A percentile compares a stretch with the other conserved stretches of the same genome.
These are phyloP conservation scores for Lasioglossum pauxillum DNA, from an alignment of 2,888 invertebrate species.

Conservation along the genomic window DNA sequence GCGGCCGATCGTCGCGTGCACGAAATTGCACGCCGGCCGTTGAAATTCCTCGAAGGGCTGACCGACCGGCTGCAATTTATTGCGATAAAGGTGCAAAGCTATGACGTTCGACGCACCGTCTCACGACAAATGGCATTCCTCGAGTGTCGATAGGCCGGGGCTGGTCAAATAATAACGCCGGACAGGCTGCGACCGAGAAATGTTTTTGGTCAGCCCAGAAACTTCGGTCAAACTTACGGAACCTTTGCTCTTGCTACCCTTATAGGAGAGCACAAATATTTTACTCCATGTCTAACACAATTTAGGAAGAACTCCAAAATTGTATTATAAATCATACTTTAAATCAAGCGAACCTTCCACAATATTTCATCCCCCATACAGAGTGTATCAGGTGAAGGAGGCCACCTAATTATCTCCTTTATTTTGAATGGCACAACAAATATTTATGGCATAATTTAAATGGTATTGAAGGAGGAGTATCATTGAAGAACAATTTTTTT, in stretches of 20 bases:
- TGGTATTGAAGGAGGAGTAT: no score
- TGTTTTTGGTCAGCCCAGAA: slow-evolving; percentile 7
- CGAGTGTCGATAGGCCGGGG: slow-evolving; percentile 46
- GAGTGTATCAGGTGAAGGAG: no score
- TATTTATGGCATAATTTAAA: no score
- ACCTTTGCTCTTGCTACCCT: background rate
- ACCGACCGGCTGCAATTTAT: slow-evolving; percentile 68
- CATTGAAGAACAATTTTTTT: no score
- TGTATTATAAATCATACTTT: no score
- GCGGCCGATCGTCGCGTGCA: slow-evolving; percentile 76
- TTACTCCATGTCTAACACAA: background rate
- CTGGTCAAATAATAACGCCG: slow-evolving; percentile 47
- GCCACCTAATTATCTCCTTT: no score
- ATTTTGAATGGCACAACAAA: no score
- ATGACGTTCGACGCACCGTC: slow-evolving; percentile 65
- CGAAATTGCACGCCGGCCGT: slow-evolving; percentile 75
- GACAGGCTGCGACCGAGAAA: background rate
- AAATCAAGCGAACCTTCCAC: no score
- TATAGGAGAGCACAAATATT: background rate
- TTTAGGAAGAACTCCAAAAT: background rate
- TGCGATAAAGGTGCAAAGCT: slow-evolving; percentile 71
- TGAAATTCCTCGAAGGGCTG: slow-evolving; percentile 76
- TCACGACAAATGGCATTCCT: slow-evolving; percentile 71
- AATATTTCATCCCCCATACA: background rate
- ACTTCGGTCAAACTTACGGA: no score